These are phyloP conservation scores for Drosophila hydei DNA, from an alignment of 1,140 invertebrate genomes.

Conservation along the genomic window DNA sequence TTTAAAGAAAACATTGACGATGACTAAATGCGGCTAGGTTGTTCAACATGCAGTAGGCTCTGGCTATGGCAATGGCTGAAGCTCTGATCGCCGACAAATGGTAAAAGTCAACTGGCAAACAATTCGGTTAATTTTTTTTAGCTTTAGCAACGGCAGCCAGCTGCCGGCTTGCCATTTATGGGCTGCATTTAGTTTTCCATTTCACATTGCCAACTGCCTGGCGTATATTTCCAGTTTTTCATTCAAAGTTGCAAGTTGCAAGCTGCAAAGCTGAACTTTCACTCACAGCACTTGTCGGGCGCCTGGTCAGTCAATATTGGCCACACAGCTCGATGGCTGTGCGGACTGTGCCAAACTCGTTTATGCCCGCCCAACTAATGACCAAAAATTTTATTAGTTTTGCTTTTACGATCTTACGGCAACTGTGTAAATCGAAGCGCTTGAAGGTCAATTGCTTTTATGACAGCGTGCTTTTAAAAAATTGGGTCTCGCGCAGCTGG, in stretches of 20 bases:
- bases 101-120: constrained; percentile 75
- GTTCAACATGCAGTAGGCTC: constrained; percentile 10
- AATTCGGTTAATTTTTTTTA: constrained; percentile 66
- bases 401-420: constrained; percentile 51
- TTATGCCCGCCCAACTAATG: constrained; percentile 65
- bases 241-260: constrained; percentile 28
- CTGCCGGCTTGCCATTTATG: constrained; percentile 68
- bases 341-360: constrained; percentile 47
- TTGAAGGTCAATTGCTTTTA: constrained; percentile 76
- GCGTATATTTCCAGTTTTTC: constrained; percentile 51
- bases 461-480: constrained; percentile 43
- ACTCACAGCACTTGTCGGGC: constrained; percentile 66
- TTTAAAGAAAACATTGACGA: constrained; percentile 62
- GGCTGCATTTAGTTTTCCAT: constrained; percentile 72
- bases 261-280: constrained; percentile 58
- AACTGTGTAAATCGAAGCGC: constrained; percentile 40
- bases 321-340: constrained; percentile 35
- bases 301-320: constrained; percentile 49
- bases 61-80: constrained; percentile 6
- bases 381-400: constrained; percentile 76
- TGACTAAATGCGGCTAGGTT: constrained; percentile 63
- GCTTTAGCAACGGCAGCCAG: constrained; percentile 22
- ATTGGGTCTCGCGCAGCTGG: constrained; percentile 48
- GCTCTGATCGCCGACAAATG: constrained; percentile 51
- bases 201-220: constrained; percentile 52